Percentiles rank a stretch among this genome's conserved stretches.
Evolutionary conservation across 1,140 invertebrate species (phyloP).

Genomic region (Aporrectodea caliginosa): DNA sequence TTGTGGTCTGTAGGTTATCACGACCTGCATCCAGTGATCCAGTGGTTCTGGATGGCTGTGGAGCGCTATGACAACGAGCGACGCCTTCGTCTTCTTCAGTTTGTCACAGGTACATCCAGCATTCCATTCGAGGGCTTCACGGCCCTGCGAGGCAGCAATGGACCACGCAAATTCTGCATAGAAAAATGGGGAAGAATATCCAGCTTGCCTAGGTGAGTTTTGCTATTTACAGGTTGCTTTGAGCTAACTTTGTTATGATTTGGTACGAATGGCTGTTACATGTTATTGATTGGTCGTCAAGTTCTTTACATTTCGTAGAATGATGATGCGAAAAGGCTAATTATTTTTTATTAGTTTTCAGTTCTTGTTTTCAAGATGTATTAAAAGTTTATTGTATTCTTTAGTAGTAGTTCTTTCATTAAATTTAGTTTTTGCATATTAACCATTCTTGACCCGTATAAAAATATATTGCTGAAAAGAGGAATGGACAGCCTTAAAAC

Average conservation of each 20-base stretch:
- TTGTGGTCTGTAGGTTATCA: conserved; percentile 87
- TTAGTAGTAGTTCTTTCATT: too few relatives aligned
- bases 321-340: too few relatives aligned
- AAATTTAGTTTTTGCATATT: too few relatives aligned
- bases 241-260: background rate
- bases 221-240: background rate
- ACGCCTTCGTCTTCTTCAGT: conserved; percentile 69
- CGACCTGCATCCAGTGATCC: conserved; percentile 86
- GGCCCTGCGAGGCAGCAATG: conserved; percentile 87
- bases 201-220: conserved; percentile 75
- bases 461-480: too few relatives aligned
- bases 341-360: too few relatives aligned
- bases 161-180: conserved; percentile 92
- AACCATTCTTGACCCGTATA: too few relatives aligned
- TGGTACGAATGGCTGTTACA: too few relatives aligned
- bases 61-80: conserved; percentile 92
- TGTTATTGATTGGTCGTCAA: too few relatives aligned
- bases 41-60: conserved; percentile 93
- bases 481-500: too few relatives aligned
- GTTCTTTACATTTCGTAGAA: too few relatives aligned
- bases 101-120: conserved; percentile 94
- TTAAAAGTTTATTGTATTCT: too few relatives aligned
- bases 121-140: conserved; percentile 97
- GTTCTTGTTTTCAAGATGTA: too few relatives aligned
- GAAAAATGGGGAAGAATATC: conserved; percentile 96